Evolutionary conservation across 92 coral and sea anemone genomes (phyloP), one percentile per base, ranked within the genome.

Genomic region (Epizoanthus scotinus): DNA sequence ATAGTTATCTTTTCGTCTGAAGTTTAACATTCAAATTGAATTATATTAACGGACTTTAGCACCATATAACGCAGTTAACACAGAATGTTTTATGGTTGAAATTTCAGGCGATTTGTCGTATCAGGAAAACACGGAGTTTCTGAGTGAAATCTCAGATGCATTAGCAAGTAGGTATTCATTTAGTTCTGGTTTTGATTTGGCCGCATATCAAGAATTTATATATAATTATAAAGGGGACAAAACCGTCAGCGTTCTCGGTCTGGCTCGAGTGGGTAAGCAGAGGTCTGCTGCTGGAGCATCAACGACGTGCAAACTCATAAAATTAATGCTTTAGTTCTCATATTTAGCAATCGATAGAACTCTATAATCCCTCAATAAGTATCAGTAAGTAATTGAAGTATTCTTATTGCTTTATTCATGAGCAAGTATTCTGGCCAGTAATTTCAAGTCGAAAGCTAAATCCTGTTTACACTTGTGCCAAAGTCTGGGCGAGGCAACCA

Each of bases 71-170:
- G 19, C 0, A 27, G 12, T 13, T 0, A 8, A 1, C 31, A 63
- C 15, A 26, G 19, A 25, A 63, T 63, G 28, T 29, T 5, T 64
- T 64, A 22, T 26, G 20, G 6, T 64, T 64, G 40, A 5, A 34
- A 8, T 64, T 64, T 64, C 69, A 64, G 69, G 69, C 5, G 21
- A 3, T 13, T 64, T 53, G 8, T 40, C 73, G 24, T 68, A 68
- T 68, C 73, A 68, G 8, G 73, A 68, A 44, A 44, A n/a, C 24
- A 29, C 73, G 12, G 29, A 38, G n/a, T 68, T 68, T 68, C 73
- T 38, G 56, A 50, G 55, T 20, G 54, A 68, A 22, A 55, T 68
- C 28, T n/a, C 55, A 68, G 73, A 68, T 68, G 73, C 73, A 38
- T 53, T 68, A 36, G 8, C 73, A 68, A 68, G 73, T 68, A 68